Evolutionary conservation across 2,888 invertebrate genomes (phyloP).

Genomic region (Cryptus viduatorius): DNA sequence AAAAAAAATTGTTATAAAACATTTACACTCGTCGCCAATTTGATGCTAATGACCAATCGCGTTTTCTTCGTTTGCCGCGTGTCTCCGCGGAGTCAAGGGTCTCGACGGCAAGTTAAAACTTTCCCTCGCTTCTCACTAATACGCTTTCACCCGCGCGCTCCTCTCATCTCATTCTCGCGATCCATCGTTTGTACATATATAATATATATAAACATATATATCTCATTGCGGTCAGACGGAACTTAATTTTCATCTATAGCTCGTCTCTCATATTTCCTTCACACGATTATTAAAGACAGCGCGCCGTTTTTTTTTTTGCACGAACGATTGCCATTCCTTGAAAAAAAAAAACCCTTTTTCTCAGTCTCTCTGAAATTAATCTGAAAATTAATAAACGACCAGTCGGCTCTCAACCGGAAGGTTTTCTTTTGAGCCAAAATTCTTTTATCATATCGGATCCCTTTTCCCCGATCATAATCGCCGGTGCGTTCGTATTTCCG

Average conservation of each 20-base stretch:
- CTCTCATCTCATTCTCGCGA: not conserved
- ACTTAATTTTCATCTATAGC: no score
- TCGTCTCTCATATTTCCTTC: no score
- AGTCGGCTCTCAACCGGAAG: not conserved
- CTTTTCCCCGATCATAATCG: constrained; percentile 96
- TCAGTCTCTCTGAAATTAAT: not conserved
- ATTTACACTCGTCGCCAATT: constrained; percentile 28
- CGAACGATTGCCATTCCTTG: no score
- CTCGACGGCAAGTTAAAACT: constrained; percentile 35
- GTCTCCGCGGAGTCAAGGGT: constrained; percentile 6
- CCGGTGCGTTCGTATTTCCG: constrained; percentile 94
- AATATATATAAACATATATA: not conserved
- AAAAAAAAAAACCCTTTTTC: not conserved
- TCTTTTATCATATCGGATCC: constrained; percentile 95
- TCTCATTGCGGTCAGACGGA: no score
- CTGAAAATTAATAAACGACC: no score
- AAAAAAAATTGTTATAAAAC: not conserved
- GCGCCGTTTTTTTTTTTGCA: no score
- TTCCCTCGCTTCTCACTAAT: constrained; percentile 33
- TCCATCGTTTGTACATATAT: not conserved
- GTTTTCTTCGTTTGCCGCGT: not conserved
- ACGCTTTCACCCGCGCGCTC: constrained; percentile 27
- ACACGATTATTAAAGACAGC: no score
- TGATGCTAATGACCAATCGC: constrained; percentile 4
- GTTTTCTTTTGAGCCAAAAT: constrained; percentile 88